Conservation (phyloP, 2,113 vertebrate genomes). For the Picathartes gymnocephalus region DNA sequence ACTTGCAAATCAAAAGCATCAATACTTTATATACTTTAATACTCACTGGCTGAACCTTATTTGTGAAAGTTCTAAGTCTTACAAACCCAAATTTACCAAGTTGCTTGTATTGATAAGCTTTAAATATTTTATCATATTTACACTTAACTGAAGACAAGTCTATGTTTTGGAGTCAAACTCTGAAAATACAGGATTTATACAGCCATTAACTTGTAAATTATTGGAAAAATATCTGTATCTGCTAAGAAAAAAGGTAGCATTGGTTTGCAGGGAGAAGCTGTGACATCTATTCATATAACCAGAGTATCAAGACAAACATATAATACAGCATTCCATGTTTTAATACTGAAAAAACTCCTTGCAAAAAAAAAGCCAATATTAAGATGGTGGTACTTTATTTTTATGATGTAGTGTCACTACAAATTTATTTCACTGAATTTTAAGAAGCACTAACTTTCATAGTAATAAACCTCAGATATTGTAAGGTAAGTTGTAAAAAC, state of each 20-base stretch:
- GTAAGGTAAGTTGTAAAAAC: background rate
- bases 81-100: background rate
- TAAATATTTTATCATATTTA: background rate
- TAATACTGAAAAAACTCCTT: background rate
- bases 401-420: background rate
- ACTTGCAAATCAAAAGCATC: background rate
- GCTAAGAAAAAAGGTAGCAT: background rate
- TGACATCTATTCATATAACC: background rate
- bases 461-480: background rate
- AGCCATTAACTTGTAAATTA: background rate
- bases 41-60: background rate
- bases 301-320: background rate
- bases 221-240: background rate
- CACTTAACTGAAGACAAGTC: background rate
- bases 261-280: background rate
- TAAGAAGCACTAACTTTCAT: background rate
- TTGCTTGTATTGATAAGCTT: background rate
- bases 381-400: background rate
- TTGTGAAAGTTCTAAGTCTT: background rate
- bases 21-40: background rate
- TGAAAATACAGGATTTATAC: background rate
- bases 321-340: background rate
- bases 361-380: background rate
- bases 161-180: background rate
- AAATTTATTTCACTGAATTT: background rate